phyloP scores from a whole-genome alignment of 2,113 vertebrate species.

The Nerophis lumbriciformis region DNA sequence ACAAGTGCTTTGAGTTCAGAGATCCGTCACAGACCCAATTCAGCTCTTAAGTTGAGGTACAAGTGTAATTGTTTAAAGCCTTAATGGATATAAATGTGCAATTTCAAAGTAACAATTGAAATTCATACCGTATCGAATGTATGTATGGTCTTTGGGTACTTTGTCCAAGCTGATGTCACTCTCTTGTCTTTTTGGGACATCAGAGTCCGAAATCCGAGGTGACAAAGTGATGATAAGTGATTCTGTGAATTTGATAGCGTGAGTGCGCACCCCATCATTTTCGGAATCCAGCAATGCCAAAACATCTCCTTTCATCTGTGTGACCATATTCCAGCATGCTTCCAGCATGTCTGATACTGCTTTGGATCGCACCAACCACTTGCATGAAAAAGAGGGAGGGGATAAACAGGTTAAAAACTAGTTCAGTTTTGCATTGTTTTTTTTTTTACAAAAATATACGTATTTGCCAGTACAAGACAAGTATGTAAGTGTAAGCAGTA shows the following conservation, averaged over 20 bases:
- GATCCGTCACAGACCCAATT: too few relatives aligned
- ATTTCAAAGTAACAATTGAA: background rate
- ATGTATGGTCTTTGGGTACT: slow-evolving; percentile 83
- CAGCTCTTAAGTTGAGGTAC: too few relatives aligned
- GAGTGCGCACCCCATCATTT: slow-evolving; percentile 91
- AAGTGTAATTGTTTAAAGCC: too few relatives aligned
- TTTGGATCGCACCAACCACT: slow-evolving; percentile 88
- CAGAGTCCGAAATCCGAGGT: slow-evolving; percentile 79
- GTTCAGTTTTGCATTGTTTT: background rate
- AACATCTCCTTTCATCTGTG: slow-evolving; percentile 86
- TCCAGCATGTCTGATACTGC: slow-evolving; percentile 83
- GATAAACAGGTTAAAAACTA: background rate
- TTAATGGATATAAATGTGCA: too few relatives aligned
- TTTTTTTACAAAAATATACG: background rate
- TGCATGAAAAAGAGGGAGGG: background rate
- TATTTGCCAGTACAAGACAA: too few relatives aligned
- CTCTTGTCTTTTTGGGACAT: slow-evolving; percentile 84
- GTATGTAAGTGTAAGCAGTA: background rate
- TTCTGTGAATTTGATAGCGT: slow-evolving; percentile 94
- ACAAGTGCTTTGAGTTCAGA: too few relatives aligned
- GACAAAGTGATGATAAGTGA: slow-evolving; percentile 87
- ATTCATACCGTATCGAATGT: slow-evolving; percentile 81
- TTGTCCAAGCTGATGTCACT: slow-evolving; percentile 88
- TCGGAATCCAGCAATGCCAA: slow-evolving; percentile 86
- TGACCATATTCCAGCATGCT: slow-evolving; percentile 90